Evolutionary conservation across 1,140 invertebrate genomes (phyloP).

Genomic region (Aleiodes sp.): DNA sequence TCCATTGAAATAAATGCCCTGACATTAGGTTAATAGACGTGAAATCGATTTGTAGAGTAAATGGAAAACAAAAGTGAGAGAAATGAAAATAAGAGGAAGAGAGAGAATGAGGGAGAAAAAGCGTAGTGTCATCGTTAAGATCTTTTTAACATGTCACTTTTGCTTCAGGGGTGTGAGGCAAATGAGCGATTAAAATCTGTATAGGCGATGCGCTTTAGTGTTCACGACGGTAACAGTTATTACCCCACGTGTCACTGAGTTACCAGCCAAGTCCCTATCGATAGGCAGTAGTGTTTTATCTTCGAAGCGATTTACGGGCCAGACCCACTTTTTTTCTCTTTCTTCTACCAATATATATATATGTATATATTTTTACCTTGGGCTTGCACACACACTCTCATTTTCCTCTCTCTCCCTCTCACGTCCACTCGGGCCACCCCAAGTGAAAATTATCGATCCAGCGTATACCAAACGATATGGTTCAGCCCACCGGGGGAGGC

Average conservation of each 20-base stretch:
- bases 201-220: conserved; percentile 30
- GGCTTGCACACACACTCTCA: not conserved
- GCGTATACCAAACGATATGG: not conserved
- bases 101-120: not conserved
- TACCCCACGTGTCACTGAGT: conserved; percentile 39
- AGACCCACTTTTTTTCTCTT: conserved; percentile 31
- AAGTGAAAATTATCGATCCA: conserved; percentile 40
- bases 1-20: not conserved
- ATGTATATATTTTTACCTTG: conserved; percentile 8
- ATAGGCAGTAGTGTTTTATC: conserved; percentile 37
- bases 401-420: conserved; percentile 1
- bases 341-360: not conserved
- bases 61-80: not conserved
- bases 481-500: conserved; percentile 1
- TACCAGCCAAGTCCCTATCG: conserved; percentile 34
- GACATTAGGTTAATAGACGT: not conserved
- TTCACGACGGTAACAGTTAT: conserved; percentile 34
- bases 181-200: conserved; percentile 23
- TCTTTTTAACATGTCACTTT: conserved; percentile 25
- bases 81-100: not conserved
- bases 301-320: conserved; percentile 34
- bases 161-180: not conserved
- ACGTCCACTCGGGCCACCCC: conserved; percentile 24
- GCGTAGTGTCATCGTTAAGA: not conserved
- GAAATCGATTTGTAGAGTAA: not conserved